Evolutionary conservation across 2,113 vertebrate genomes (phyloP), one percentile per base, ranked within the genome.

Genomic region (Lophius piscatorius): DNA sequence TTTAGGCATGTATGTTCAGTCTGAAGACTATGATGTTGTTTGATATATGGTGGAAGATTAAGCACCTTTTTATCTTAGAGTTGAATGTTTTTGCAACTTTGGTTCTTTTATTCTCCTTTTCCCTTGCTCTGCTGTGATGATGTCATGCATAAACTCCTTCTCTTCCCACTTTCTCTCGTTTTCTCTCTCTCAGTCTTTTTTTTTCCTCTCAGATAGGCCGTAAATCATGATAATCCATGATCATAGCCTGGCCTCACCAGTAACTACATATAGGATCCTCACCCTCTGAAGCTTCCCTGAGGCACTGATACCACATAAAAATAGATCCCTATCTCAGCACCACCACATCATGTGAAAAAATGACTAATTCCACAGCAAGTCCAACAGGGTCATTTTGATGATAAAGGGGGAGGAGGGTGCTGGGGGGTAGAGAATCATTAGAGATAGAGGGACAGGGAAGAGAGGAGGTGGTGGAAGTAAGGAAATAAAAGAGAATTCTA

Each of bases 141-240:
- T 84, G 81, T 90, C 84, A 89, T 77, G 66, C 56, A 76, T 64
- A 86, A 83, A 75, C 80, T 64, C 76, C 42, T 61, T 58, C 61
- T 65, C 52, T 45, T 17, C 40, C 36, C 41, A 31, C 57, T 40
- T 59, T 42, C 58, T 52, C 55, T 42, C 45, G 45, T 34, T 36
- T 44, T 35, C 50, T 35, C 71, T 17, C 50, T 44, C 52, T 17
- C 44, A 39, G 20, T 49, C 51, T 49, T 44, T 55, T 28, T 63
- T 52, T 40, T 49, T 65, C 69, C 49, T 76, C 68, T 61, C 78
- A 47, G 73, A 64, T 57, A 50, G 74, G 80, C 80, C 50, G 77
- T 87, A 88, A 88, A 88, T 90, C 85, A 85, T 84, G 66, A 88
- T 90, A 90, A 88, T 85, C 86, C 81, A 88, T 86, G 85, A 88